Evolutionary conservation across 1,140 invertebrate genomes (phyloP).

Genomic region (Pomacea maculata): DNA sequence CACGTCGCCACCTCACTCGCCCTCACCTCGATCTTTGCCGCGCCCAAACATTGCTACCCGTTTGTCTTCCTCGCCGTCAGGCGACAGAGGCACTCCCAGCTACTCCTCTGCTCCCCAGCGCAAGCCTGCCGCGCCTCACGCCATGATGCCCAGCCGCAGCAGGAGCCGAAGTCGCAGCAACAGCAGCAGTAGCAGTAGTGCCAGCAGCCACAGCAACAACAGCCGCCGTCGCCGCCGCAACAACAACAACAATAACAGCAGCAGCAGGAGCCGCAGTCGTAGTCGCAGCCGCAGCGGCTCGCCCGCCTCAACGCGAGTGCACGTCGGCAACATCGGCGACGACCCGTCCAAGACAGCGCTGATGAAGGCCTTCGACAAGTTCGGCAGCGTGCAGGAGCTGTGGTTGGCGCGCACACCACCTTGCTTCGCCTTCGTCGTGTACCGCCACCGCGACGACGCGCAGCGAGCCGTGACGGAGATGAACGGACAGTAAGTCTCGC

Average conservation of each 20-base stretch:
- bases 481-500: slow-evolving; percentile 60
- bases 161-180: neutral
- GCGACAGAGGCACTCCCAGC: no score
- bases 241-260: slow-evolving; percentile 24
- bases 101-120: no score
- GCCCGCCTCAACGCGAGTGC: slow-evolving; percentile 47
- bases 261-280: slow-evolving; percentile 34
- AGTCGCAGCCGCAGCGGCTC: slow-evolving; percentile 41
- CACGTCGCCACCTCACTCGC: neutral
- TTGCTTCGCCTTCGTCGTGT: slow-evolving; percentile 66
- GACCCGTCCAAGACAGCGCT: slow-evolving; percentile 57
- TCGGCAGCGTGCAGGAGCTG: slow-evolving; percentile 61
- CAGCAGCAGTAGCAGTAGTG: slow-evolving; percentile 14
- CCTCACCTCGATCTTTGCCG: neutral
- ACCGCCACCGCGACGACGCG: slow-evolving; percentile 60
- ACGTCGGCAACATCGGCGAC: slow-evolving; percentile 60
- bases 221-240: slow-evolving; percentile 28
- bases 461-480: slow-evolving; percentile 58
- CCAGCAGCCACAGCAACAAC: neutral
- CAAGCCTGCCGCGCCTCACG: no score
- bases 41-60: no score
- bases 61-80: no score
- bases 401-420: slow-evolving; percentile 65
- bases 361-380: slow-evolving; percentile 58
- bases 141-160: no score